phyloP scores from a whole-genome alignment of 2,888 invertebrate species.

The Andrena marginata region DNA sequence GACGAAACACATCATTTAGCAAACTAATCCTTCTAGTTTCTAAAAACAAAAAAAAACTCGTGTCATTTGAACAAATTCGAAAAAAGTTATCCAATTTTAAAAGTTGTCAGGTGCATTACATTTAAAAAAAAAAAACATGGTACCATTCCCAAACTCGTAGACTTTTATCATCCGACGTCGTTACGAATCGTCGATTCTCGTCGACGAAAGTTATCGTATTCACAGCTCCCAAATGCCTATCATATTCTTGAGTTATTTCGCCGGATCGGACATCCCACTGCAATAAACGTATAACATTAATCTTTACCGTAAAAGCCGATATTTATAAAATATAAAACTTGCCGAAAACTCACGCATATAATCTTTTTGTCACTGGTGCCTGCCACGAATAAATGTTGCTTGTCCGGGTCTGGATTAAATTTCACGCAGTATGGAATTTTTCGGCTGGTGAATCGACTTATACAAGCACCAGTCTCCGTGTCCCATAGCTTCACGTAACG shows the following conservation, averaged over 20 bases:
- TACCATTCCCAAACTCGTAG: slow-evolving; percentile 99
- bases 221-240: slow-evolving; percentile 98
- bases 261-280: slow-evolving; percentile 98
- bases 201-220: slow-evolving; percentile 99
- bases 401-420: slow-evolving; percentile 98
- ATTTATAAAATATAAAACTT: background rate
- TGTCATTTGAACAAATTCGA: no score
- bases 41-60: no score
- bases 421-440: slow-evolving; percentile 99
- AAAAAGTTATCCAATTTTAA: no score
- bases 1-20: no score
- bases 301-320: background rate
- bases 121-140: background rate
- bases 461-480: slow-evolving; percentile 96
- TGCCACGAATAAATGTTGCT: slow-evolving; percentile 98
- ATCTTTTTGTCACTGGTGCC: slow-evolving; percentile 99
- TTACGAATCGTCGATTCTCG: slow-evolving; percentile 98
- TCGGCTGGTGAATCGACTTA: slow-evolving; percentile 95
- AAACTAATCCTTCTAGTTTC: no score
- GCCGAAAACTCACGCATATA: slow-evolving; percentile 92
- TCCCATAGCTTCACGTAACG: slow-evolving; percentile 99
- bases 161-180: slow-evolving; percentile 99
- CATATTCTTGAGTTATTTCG: slow-evolving; percentile 99
- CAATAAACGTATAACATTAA: slow-evolving; percentile 58
- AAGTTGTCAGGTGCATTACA: background rate